A percentile compares a stretch with the other conserved stretches of the same genome.
These are phyloP conservation scores for Sebastes reedi DNA, from an alignment of 2,797 vertebrate species.

Conservation along the genomic window DNA sequence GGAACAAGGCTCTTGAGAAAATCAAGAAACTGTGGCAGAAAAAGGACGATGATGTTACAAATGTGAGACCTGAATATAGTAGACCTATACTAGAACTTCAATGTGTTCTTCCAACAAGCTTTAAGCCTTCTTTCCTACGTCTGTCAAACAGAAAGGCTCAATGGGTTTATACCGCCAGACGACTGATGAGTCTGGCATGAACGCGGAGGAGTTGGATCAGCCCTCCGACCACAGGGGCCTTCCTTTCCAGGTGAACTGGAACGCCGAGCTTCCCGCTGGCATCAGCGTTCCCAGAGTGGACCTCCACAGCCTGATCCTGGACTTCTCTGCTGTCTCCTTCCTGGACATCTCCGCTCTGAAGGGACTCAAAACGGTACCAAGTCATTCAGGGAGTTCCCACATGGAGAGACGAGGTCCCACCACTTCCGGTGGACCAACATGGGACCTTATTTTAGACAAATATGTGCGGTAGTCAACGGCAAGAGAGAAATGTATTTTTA, in stretches of 20 bases:
- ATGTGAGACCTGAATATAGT: slow-evolving; percentile 67
- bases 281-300: slow-evolving; percentile 82
- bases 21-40: slow-evolving; percentile 84
- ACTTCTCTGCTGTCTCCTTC: slow-evolving; percentile 92
- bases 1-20: slow-evolving; percentile 91
- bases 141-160: slow-evolving; percentile 19
- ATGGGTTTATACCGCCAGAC: background rate
- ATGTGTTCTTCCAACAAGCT: background rate
- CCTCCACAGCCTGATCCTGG: slow-evolving; percentile 89
- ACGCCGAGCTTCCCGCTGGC: slow-evolving; percentile 73
- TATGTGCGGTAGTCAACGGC: no score
- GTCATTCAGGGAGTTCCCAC: background rate
- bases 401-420: fast-evolving
- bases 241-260: slow-evolving; percentile 85
- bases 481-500: no score
- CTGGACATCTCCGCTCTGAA: slow-evolving; percentile 89
- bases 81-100: background rate
- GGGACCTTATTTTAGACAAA: no score
- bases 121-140: background rate
- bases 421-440: no score
- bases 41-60: slow-evolving; percentile 1
- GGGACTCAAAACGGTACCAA: slow-evolving; percentile 85
- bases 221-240: slow-evolving; percentile 78
- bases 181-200: slow-evolving; percentile 59
- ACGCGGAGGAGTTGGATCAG: slow-evolving; percentile 78